Percentiles rank a stretch among this genome's conserved stretches.
Evolutionary conservation across 2,888 invertebrate species (phyloP).

Genomic region (Chymomyza caudatula): DNA sequence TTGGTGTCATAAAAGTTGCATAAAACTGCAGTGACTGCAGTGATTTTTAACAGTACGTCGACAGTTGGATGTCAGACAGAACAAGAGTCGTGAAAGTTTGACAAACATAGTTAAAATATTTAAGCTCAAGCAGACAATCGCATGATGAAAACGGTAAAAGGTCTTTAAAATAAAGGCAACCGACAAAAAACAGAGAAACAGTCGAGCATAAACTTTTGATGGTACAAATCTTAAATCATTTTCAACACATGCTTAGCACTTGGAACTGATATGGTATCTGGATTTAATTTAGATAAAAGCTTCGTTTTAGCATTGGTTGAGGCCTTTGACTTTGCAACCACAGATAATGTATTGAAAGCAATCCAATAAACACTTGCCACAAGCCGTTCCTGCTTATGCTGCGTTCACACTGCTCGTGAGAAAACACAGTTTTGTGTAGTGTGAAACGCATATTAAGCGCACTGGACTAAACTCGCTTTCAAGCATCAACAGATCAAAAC

Average conservation of each 20-base stretch:
- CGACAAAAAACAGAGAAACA: background rate
- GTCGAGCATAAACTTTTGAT: background rate
- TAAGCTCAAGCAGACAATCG: background rate
- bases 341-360: constrained; percentile 64
- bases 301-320: constrained; percentile 21
- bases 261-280: constrained; percentile 30
- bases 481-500: too few relatives aligned
- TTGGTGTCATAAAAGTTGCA: constrained; percentile 64
- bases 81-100: constrained; percentile 18
- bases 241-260: constrained; percentile 42
- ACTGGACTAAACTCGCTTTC: too few relatives aligned
- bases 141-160: background rate
- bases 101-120: background rate
- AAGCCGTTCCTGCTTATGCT: background rate
- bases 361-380: constrained; percentile 56
- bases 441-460: too few relatives aligned
- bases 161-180: background rate
- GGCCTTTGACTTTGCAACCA: constrained; percentile 29
- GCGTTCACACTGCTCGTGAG: background rate
- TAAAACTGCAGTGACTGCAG: constrained; percentile 55
- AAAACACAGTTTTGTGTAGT: too few relatives aligned
- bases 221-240: constrained; percentile 55
- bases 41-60: constrained; percentile 42
- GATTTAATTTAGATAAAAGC: constrained; percentile 73
- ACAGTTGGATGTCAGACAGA: constrained; percentile 5